A percentile compares a stretch with the other conserved stretches of the same genome.
phyloP scores from a whole-genome alignment of 1,140 invertebrate genomes.

The Brachionus rotundiformis region DNA sequence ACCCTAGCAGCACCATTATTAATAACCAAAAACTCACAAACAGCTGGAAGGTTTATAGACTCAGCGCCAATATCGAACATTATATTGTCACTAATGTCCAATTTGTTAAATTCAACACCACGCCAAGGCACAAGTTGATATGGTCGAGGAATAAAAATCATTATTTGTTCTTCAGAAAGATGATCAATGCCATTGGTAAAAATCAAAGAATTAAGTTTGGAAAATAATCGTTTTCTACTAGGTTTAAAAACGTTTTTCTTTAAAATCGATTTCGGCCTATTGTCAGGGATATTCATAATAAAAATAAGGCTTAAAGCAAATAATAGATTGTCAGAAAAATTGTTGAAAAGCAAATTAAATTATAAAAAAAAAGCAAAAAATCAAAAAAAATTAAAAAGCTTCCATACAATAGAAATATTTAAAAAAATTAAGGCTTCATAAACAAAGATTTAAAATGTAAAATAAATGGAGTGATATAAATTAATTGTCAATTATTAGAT shows the following conservation, averaged over 20 bases:
- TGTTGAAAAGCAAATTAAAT: too few species aligned
- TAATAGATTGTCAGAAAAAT: too few species aligned
- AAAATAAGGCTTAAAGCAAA: neutral
- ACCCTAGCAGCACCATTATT: constrained; percentile 35
- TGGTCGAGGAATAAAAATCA: neutral
- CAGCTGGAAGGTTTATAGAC: neutral
- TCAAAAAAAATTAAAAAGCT: too few species aligned
- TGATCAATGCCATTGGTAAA: constrained; percentile 7
- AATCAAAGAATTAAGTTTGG: neutral
- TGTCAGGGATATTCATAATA: neutral
- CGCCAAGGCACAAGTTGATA: constrained; percentile 8
- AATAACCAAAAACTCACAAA: constrained; percentile 22
- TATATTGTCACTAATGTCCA: constrained; percentile 16
- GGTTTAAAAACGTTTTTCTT: constrained; percentile 34
- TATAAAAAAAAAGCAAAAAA: too few species aligned
- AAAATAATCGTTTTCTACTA: constrained; percentile 12
- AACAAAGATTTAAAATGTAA: too few species aligned
- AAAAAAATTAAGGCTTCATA: too few species aligned
- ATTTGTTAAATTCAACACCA: neutral
- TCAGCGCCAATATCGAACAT: constrained; percentile 19
- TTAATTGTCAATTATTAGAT: too few species aligned
- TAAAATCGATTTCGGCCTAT: neutral
- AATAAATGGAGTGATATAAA: too few species aligned
- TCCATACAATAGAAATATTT: too few species aligned
- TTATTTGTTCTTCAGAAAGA: neutral